Percentiles rank a stretch among this genome's conserved stretches.
Evolutionary conservation across 1,140 invertebrate species (phyloP).

Genomic region (Drosophila erecta): DNA sequence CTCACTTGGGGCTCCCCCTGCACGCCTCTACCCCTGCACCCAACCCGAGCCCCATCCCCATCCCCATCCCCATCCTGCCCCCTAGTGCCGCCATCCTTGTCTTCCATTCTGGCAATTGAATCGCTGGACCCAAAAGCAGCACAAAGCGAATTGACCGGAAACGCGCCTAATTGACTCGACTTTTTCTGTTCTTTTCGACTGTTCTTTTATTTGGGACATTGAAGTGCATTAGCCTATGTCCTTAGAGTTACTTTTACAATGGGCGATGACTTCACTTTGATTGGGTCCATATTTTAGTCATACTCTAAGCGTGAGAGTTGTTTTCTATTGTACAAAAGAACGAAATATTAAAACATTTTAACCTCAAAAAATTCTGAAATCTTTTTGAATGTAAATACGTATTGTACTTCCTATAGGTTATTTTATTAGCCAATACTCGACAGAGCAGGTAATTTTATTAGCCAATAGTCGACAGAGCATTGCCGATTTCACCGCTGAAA

Average conservation of each 20-base stretch:
- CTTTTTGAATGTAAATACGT: no score
- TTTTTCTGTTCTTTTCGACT: constrained; percentile 37
- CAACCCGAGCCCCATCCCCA: neutral
- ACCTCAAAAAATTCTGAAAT: no score
- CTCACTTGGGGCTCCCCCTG: neutral
- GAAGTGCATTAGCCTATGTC: constrained; percentile 64
- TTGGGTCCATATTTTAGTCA: constrained; percentile 8
- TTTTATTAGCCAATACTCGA: neutral
- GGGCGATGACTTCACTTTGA: constrained; percentile 42
- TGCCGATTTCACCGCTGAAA: neutral
- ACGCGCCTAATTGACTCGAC: constrained; percentile 69
- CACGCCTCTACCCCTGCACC: neutral
- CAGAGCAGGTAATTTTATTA: neutral
- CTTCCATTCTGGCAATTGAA: constrained; percentile 22
- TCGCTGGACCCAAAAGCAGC: constrained; percentile 22
- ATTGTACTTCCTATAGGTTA: neutral
- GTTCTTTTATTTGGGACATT: constrained; percentile 16
- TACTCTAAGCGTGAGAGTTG: constrained; percentile 14
- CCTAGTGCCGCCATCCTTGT: neutral
- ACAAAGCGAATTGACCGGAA: constrained; percentile 51
- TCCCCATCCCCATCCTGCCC: no score
- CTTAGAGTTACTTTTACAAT: constrained; percentile 47
- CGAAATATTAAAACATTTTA: no score
- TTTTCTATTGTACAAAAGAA: neutral
- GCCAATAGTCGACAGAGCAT: constrained; percentile 14